Percentiles rank a stretch among this genome's conserved stretches.
phyloP scores from a whole-genome alignment of 1,140 invertebrate genomes.

The Hyposmocoma kahamanoa region DNA sequence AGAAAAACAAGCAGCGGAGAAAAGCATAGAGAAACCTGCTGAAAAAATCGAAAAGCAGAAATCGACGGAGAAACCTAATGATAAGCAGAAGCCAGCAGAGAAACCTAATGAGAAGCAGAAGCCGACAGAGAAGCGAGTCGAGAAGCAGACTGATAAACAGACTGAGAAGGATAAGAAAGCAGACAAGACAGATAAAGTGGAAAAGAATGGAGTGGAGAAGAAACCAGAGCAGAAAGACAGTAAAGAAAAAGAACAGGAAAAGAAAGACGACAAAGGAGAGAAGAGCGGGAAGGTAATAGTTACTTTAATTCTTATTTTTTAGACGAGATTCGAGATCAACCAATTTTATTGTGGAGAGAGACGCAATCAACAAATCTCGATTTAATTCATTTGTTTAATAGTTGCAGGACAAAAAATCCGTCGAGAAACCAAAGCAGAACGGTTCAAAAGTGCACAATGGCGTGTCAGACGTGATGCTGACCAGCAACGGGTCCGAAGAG shows the following conservation, averaged over 20 bases:
- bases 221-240: conserved; percentile 27
- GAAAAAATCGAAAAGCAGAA: conserved; percentile 19
- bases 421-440: conserved; percentile 34
- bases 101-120: conserved; percentile 16
- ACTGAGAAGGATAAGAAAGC: conserved; percentile 19
- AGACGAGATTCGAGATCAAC: not conserved
- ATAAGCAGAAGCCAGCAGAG: conserved; percentile 20
- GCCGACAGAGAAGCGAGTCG: not conserved
- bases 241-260: conserved; percentile 4
- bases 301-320: not conserved
- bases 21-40: conserved; percentile 22
- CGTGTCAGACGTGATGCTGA: conserved; percentile 8
- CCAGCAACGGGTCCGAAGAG: conserved; percentile 26
- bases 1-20: conserved; percentile 43
- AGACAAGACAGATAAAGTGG: conserved; percentile 25
- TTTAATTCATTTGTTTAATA: not conserved
- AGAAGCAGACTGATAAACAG: not conserved
- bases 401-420: conserved; percentile 9
- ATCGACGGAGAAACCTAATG: conserved; percentile 25
- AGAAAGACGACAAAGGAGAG: conserved; percentile 29
- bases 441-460: conserved; percentile 27
- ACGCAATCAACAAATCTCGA: not conserved
- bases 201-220: conserved; percentile 21
- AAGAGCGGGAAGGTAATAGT: conserved; percentile 41
- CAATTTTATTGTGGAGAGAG: not conserved